phyloP scores from a whole-genome alignment of 2,113 vertebrate species.

The Upupa epops region DNA sequence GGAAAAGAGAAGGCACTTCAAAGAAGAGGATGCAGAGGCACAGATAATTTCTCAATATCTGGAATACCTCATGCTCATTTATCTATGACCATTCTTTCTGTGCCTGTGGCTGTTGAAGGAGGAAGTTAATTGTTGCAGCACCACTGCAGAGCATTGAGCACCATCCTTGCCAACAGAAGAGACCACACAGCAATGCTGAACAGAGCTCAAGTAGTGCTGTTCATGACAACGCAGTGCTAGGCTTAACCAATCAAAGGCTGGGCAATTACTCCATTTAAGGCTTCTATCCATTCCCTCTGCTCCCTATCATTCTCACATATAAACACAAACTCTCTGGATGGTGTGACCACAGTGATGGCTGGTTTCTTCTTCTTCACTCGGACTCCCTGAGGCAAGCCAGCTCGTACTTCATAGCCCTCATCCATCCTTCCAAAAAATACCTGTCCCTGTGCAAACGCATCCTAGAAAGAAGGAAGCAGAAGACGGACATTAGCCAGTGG shows the following conservation, averaged over 20 bases:
- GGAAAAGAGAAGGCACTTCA: background rate
- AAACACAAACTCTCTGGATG: conserved; percentile 83
- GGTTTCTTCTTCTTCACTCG: conserved; percentile 84
- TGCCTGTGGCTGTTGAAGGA: background rate
- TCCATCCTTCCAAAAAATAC: conserved; percentile 83
- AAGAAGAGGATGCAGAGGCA: background rate
- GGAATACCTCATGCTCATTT: background rate
- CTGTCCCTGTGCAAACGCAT: conserved; percentile 85
- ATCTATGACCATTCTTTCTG: background rate
- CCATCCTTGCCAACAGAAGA: background rate
- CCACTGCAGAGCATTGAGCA: background rate
- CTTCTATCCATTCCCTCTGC: conserved; percentile 87
- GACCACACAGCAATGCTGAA: background rate
- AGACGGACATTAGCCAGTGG: background rate
- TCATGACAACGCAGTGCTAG: conserved; percentile 62
- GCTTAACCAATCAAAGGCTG: conserved; percentile 78
- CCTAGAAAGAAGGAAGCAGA: conserved; percentile 71
- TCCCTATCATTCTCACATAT: conserved; percentile 86
- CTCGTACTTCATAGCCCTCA: conserved; percentile 81
- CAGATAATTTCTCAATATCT: background rate
- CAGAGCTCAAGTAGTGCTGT: background rate
- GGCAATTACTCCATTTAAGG: conserved; percentile 77
- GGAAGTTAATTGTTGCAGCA: background rate
- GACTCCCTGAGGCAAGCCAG: conserved; percentile 73
- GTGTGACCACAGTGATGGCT: conserved; percentile 81